These are phyloP conservation scores for Nezara viridula DNA, from an alignment of 2,888 invertebrate species.

Conservation along the genomic window DNA sequence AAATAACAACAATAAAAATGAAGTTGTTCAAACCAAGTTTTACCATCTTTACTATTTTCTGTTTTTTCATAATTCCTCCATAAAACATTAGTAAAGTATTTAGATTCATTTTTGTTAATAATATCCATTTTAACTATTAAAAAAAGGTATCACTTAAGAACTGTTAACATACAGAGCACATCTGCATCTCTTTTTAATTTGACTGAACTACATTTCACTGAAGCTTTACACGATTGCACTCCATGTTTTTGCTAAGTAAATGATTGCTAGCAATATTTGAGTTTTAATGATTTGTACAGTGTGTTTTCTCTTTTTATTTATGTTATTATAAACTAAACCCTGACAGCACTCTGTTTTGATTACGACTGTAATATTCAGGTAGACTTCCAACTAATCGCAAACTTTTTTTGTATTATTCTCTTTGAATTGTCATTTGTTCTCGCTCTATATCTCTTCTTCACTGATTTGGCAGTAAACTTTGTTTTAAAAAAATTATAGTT, in stretches of 20 bases:
- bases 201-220: neutral
- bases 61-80: neutral
- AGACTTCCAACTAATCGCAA: too few relatives aligned
- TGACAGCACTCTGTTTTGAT: neutral
- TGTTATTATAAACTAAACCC: neutral
- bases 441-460: too few relatives aligned
- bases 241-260: neutral
- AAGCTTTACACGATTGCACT: constrained; percentile 17
- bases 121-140: neutral
- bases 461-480: too few relatives aligned
- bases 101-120: neutral
- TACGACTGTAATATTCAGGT: neutral
- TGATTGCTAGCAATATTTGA: neutral
- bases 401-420: too few relatives aligned
- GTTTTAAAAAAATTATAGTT: too few relatives aligned
- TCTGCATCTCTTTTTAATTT: neutral
- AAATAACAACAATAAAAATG: neutral
- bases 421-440: too few relatives aligned
- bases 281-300: neutral
- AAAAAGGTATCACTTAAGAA: neutral
- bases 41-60: neutral
- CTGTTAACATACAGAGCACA: neutral
- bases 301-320: neutral
- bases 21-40: neutral
- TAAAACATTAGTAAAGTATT: neutral